These are phyloP conservation scores for Smutsia gigantea DNA, from an alignment of 2,797 vertebrate species.

Conservation along the genomic window DNA sequence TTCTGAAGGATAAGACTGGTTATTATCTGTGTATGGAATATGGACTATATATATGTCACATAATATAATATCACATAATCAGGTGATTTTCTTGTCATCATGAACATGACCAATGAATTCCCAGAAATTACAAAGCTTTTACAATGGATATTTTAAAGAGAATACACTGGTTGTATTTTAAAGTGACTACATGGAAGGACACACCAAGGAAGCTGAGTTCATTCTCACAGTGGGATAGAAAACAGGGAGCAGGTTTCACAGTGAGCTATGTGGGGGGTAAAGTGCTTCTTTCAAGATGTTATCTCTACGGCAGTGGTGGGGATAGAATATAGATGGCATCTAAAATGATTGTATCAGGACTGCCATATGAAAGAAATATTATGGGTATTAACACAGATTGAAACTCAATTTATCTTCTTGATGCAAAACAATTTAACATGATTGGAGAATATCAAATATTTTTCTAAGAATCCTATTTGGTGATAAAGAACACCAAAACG, in stretches of 20 bases:
- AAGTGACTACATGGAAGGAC: not conserved
- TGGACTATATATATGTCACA: not conserved
- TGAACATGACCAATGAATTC: not conserved
- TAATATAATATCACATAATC: not conserved
- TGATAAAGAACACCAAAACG: conserved; percentile 47
- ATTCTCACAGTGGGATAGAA: not conserved
- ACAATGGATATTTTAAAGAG: conserved; percentile 19
- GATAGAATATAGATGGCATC: accelerated
- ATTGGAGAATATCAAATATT: not conserved
- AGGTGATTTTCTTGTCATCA: conserved; percentile 19
- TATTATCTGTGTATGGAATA: not conserved
- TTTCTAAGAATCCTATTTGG: conserved; percentile 64
- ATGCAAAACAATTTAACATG: not conserved
- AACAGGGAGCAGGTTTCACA: accelerated
- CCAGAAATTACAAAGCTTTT: not conserved
- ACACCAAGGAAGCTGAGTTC: not conserved
- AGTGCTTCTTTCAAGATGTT: not conserved
- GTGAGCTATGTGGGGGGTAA: not conserved
- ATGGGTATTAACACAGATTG: not conserved
- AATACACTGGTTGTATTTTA: not conserved
- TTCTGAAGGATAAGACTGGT: not conserved
- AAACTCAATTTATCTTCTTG: not conserved
- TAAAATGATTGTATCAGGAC: not conserved
- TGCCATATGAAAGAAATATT: accelerated
- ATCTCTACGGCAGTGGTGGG: not conserved